Conservation (phyloP, 2,888 invertebrate species). For the Mythimna albipuncta region DNA sequence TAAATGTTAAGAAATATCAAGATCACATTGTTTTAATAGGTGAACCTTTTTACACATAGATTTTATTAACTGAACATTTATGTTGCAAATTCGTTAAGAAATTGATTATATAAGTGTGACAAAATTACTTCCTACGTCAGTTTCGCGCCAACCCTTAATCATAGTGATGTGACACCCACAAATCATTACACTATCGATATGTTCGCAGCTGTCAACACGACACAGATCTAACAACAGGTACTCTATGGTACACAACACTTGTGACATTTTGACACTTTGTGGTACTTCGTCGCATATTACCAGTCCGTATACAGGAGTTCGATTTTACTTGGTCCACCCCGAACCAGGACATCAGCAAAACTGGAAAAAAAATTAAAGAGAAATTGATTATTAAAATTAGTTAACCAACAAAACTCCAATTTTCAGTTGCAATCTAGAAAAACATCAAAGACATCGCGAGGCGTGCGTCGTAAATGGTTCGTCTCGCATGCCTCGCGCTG, state of each 20-base stretch:
- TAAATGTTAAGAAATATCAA: too few relatives aligned
- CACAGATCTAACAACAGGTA: slow-evolving; percentile 73
- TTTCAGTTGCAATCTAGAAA: too few relatives aligned
- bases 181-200: slow-evolving; percentile 57
- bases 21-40: too few relatives aligned
- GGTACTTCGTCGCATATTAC: slow-evolving; percentile 77
- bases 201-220: slow-evolving; percentile 68
- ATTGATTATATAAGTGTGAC: too few relatives aligned
- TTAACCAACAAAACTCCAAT: too few relatives aligned
- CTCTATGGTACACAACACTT: slow-evolving; percentile 66
- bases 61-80: too few relatives aligned
- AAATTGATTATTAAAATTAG: slow-evolving; percentile 18
- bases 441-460: too few relatives aligned
- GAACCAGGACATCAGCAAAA: slow-evolving; percentile 90
- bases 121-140: background rate
- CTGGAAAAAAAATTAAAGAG: slow-evolving; percentile 75
- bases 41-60: too few relatives aligned
- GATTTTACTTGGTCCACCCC: slow-evolving; percentile 88
- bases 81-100: too few relatives aligned
- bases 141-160: slow-evolving; percentile 18
- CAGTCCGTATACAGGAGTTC: slow-evolving; percentile 89
- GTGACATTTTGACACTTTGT: slow-evolving; percentile 61
- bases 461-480: too few relatives aligned
- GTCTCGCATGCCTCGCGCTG: too few relatives aligned
- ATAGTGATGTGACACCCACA: slow-evolving; percentile 57